phyloP scores from a whole-genome alignment of 2,113 vertebrate species.

The Phyllostomus discolor region DNA sequence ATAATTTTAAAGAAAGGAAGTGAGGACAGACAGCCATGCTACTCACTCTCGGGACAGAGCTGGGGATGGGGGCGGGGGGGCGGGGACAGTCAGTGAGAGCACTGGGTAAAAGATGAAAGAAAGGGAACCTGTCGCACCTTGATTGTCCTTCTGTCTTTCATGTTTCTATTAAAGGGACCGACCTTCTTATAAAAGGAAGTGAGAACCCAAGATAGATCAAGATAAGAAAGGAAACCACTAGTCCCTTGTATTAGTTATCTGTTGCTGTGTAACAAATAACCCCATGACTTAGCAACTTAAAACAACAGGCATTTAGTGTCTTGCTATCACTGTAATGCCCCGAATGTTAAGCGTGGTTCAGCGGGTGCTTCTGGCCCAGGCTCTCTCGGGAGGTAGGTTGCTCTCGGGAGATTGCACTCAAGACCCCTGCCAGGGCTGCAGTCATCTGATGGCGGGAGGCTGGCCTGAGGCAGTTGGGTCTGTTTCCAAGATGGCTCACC shows the following conservation, averaged over 20 bases:
- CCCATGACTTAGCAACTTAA: not conserved
- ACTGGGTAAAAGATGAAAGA: not conserved
- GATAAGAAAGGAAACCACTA: not conserved
- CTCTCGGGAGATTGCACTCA: not conserved
- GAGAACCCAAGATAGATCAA: not conserved
- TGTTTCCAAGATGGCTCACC: not conserved
- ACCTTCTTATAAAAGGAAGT: not conserved
- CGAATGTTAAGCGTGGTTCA: not conserved
- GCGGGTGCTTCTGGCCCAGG: not conserved
- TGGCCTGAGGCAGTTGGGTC: not conserved
- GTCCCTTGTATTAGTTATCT: not conserved
- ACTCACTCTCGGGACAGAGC: not conserved
- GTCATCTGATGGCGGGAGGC: not conserved
- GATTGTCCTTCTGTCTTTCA: not conserved
- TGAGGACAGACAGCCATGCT: not conserved
- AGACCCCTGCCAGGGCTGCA: not conserved
- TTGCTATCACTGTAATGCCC: not conserved
- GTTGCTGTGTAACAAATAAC: not conserved
- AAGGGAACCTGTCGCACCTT: not conserved
- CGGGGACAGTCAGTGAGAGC: fast-evolving
- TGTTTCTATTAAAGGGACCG: not conserved
- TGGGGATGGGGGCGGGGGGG: not conserved
- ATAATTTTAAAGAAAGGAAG: not conserved
- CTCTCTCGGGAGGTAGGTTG: not conserved
- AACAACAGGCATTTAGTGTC: not conserved